Percentiles rank a stretch among this genome's conserved stretches.
Conservation (phyloP, 2,113 vertebrate genomes). For the Apeltes quadracus region DNA sequence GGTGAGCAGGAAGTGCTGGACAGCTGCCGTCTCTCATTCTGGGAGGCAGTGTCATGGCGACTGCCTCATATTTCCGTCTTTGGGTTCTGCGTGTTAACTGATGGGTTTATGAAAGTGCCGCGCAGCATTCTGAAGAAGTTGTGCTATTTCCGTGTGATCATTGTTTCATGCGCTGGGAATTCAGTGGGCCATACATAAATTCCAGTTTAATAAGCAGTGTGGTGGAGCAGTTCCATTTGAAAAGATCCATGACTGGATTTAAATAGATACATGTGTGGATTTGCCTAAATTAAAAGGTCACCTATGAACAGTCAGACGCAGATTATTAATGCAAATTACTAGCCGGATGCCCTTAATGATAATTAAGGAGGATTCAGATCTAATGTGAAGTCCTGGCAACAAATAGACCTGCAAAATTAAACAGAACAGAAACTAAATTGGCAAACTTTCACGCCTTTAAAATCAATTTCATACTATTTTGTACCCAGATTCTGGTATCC, state of each 20-base stretch:
- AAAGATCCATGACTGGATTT: neutral
- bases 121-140: constrained; percentile 29
- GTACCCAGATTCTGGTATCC: neutral
- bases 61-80: constrained; percentile 50
- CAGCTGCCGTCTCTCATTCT: constrained; percentile 69
- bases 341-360: too few species aligned
- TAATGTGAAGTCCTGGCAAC: neutral
- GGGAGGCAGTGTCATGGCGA: constrained; percentile 52
- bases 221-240: neutral
- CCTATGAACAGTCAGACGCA: neutral
- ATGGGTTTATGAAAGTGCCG: constrained; percentile 44
- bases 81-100: constrained; percentile 49
- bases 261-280: neutral
- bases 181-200: neutral
- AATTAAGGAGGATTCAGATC: neutral
- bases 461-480: neutral
- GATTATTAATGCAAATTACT: neutral
- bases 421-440: neutral
- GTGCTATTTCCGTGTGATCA: constrained; percentile 25
- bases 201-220: neutral
- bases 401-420: neutral
- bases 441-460: neutral
- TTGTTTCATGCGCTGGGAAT: constrained; percentile 21
- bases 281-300: neutral
- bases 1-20: constrained; percentile 55